Conservation (phyloP, 2,797 vertebrate genomes). For the Enteromius treurensis region DNA sequence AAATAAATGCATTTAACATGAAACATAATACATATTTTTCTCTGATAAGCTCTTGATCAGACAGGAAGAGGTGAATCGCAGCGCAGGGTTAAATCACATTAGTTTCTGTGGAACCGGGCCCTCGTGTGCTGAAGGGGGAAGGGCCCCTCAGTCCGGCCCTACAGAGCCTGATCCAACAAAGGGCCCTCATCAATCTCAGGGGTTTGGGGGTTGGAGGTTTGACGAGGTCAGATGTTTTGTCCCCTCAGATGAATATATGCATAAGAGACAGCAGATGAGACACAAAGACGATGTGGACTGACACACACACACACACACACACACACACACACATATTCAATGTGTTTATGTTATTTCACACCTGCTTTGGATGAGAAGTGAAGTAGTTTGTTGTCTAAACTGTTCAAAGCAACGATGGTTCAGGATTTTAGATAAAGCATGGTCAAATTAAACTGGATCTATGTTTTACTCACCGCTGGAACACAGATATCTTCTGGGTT, state of each 20-base stretch:
- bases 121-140: slow-evolving; percentile 15
- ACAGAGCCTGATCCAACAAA: slow-evolving; percentile 63
- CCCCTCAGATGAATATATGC: slow-evolving; percentile 55
- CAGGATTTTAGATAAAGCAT: not conserved
- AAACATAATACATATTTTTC: no score
- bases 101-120: slow-evolving; percentile 30
- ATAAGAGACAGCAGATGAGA: slow-evolving; percentile 18
- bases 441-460: not conserved
- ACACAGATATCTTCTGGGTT: no score
- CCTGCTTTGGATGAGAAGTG: not conserved
- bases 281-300: slow-evolving; percentile 16
- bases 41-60: no score
- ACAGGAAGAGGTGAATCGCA: not conserved
- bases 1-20: no score
- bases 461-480: no score
- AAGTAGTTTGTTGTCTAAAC: not conserved
- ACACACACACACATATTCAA: no score
- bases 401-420: not conserved
- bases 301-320: not conserved
- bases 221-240: slow-evolving; percentile 59
- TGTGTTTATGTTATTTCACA: not conserved
- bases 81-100: not conserved
- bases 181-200: slow-evolving; percentile 74
- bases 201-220: slow-evolving; percentile 57
- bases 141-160: slow-evolving; percentile 36